Evolutionary conservation across 1,140 invertebrate genomes (phyloP).

Genomic region (Mizuhopecten yessoensis): DNA sequence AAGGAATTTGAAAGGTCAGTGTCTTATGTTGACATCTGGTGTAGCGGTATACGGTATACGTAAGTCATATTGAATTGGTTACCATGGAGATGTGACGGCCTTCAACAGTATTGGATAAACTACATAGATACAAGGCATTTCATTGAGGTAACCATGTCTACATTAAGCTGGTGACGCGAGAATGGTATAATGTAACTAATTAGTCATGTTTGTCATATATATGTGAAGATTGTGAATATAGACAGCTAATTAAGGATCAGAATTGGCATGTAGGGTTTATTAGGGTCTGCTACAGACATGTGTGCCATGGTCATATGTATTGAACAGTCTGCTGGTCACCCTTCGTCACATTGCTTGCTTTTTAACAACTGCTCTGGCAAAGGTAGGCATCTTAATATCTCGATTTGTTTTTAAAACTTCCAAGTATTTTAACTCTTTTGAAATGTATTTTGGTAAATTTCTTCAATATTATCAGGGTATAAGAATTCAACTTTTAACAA

Average conservation of each 20-base stretch:
- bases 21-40: too few species aligned
- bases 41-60: too few species aligned
- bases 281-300: too few species aligned
- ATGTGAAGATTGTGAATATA: not conserved
- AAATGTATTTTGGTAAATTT: not conserved
- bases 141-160: not conserved
- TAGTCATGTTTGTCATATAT: slow-evolving; percentile 24
- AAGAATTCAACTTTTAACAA: too few species aligned
- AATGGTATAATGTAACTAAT: not conserved
- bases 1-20: not conserved
- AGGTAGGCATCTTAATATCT: not conserved
- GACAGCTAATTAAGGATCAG: not conserved
- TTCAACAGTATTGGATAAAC: too few species aligned
- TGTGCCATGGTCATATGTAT: not conserved
- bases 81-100: not conserved
- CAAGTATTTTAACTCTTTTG: not conserved
- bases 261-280: not conserved
- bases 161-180: not conserved
- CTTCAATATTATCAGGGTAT: too few species aligned
- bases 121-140: too few species aligned
- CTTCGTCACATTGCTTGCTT: not conserved
- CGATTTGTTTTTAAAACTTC: not conserved
- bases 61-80: too few species aligned
- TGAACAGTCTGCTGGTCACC: not conserved
- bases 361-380: not conserved